phyloP scores from a whole-genome alignment of 2,113 vertebrate genomes.

The Triplophysa dalaica region DNA sequence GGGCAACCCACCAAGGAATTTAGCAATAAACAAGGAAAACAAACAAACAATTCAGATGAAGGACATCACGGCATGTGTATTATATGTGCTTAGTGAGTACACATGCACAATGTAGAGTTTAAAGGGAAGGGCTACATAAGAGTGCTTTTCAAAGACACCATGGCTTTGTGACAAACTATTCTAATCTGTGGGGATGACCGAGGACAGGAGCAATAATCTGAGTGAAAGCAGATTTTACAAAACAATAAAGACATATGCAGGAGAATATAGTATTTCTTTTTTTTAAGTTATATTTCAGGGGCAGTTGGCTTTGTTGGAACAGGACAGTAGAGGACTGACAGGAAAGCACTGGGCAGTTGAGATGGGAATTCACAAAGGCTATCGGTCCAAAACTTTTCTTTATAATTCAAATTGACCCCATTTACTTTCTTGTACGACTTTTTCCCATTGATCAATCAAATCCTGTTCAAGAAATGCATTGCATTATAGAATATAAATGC shows the following conservation, averaged over 20 bases:
- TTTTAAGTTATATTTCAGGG: no score
- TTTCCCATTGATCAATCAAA: no score
- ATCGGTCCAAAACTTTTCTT: no score
- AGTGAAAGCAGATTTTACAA: conserved; percentile 15
- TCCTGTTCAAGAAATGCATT: no score
- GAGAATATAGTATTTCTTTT: background rate
- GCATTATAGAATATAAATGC: background rate
- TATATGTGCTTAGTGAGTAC: conserved; percentile 29
- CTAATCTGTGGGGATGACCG: background rate
- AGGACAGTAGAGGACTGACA: no score
- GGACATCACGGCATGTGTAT: conserved; percentile 37
- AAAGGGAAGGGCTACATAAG: conserved; percentile 22
- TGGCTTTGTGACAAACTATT: conserved; percentile 18
- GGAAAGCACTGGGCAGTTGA: no score
- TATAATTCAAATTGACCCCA: no score
- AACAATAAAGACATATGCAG: background rate
- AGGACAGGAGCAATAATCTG: conserved; percentile 28
- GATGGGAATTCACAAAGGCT: no score
- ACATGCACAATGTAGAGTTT: conserved; percentile 11
- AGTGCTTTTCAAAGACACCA: background rate
- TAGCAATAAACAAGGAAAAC: conserved; percentile 37
- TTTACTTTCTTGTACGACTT: no score
- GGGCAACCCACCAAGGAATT: conserved; percentile 46
- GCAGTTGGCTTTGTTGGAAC: no score
- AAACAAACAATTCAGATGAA: conserved; percentile 57